Conservation (phyloP, 2,888 invertebrate genomes). For the Ormyrus nitidulus region DNA sequence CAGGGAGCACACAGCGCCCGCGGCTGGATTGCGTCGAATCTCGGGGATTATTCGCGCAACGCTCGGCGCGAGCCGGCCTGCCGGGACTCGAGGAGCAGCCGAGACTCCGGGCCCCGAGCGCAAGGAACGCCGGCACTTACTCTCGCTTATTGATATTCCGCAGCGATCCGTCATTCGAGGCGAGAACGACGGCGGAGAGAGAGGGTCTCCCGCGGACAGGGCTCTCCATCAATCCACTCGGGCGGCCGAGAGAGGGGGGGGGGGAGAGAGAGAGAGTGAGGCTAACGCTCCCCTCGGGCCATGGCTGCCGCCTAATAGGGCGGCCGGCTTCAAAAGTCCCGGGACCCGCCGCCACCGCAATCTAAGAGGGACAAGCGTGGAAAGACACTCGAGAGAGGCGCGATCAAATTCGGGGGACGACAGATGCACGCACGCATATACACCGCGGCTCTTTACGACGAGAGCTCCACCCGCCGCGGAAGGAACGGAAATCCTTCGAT, state of each 20-base stretch:
- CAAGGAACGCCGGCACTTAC: constrained; percentile 42
- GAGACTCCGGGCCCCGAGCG: neutral
- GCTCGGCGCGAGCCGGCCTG: too few relatives aligned
- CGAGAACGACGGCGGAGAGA: constrained; percentile 21
- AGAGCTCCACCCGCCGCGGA: neutral
- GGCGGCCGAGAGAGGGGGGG: constrained; percentile 48
- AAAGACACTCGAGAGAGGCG: constrained; percentile 7
- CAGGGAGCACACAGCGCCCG: too few relatives aligned
- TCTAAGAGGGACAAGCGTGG: constrained; percentile 28
- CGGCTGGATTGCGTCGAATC: too few relatives aligned
- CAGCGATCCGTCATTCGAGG: constrained; percentile 54
- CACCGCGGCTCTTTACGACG: too few relatives aligned
- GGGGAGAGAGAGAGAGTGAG: constrained; percentile 25
- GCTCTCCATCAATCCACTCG: constrained; percentile 68
- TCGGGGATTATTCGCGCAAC: too few relatives aligned
- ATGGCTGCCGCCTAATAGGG: constrained; percentile 36
- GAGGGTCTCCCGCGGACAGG: constrained; percentile 61
- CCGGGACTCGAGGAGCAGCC: too few relatives aligned
- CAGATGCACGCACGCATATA: neutral
- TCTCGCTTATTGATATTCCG: constrained; percentile 56
- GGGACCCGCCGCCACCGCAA: constrained; percentile 63
- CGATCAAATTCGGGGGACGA: neutral
- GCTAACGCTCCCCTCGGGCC: constrained; percentile 20
- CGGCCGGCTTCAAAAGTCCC: constrained; percentile 70
- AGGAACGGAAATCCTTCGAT: too few relatives aligned